Conservation (phyloP, 2,113 vertebrate genomes). For the Columbina picui region DNA sequence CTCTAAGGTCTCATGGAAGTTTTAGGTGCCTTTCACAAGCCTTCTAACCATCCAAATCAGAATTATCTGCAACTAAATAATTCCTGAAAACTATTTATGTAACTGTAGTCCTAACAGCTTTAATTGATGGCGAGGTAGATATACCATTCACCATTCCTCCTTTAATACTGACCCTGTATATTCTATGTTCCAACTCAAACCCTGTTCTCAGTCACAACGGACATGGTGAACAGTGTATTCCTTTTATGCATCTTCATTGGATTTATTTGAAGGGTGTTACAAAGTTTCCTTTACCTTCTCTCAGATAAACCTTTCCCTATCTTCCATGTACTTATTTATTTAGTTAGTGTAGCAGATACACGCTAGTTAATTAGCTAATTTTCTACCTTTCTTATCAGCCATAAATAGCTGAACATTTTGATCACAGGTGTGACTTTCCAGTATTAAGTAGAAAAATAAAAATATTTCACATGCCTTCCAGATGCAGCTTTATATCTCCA, state of each 20-base stretch:
- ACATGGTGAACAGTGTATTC: accelerated
- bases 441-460: not conserved
- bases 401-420: not conserved
- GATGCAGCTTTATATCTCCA: not conserved
- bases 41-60: not conserved
- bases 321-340: accelerated
- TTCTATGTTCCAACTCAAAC: not conserved
- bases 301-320: not conserved
- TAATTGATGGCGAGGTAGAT: not conserved
- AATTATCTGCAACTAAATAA: not conserved
- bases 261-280: not conserved
- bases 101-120: not conserved
- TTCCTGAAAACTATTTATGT: not conserved
- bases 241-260: accelerated
- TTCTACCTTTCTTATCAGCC: not conserved
- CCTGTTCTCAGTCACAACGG: not conserved
- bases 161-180: not conserved
- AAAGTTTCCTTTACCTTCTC: not conserved
- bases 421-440: not conserved
- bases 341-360: not conserved
- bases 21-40: not conserved
- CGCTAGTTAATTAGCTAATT: not conserved
- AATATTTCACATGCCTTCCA: not conserved
- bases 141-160: not conserved
- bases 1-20: not conserved